These are phyloP conservation scores for Drosophila sucinea DNA, from an alignment of 1,140 invertebrate species.

Conservation along the genomic window DNA sequence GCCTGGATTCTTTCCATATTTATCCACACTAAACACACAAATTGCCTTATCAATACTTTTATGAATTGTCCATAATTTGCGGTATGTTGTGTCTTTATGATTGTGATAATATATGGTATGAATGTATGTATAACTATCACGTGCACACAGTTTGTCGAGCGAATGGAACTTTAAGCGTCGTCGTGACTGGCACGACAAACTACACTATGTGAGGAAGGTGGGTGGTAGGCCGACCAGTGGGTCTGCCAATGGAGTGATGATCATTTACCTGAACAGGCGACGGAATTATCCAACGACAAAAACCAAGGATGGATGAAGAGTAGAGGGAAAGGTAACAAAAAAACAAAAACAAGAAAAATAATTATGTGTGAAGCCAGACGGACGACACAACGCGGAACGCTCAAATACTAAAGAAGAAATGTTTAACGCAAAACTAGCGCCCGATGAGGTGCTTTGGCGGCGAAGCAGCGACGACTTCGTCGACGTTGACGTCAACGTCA, in stretches of 20 bases:
- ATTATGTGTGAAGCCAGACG: conserved; percentile 30
- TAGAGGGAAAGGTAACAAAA: not conserved
- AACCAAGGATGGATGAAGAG: conserved; percentile 16
- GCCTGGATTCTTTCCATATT: too few species aligned
- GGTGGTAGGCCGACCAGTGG: not conserved
- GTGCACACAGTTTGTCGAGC: not conserved
- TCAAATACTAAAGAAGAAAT: conserved; percentile 63
- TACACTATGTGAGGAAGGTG: not conserved
- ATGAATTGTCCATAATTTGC: too few species aligned
- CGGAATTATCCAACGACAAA: conserved; percentile 4
- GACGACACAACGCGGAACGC: conserved; percentile 59
- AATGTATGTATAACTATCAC: not conserved
- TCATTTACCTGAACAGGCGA: not conserved
- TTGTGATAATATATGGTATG: too few species aligned
- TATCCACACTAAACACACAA: too few species aligned
- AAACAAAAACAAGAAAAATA: conserved; percentile 23
- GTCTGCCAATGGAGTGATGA: not conserved
- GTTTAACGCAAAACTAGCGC: conserved; percentile 35
- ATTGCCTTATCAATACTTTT: too few species aligned
- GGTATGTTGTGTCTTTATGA: too few species aligned
- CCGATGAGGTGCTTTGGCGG: conserved; percentile 15
- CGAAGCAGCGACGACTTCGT: conserved; percentile 34
- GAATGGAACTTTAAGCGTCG: not conserved
- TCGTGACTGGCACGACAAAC: not conserved
- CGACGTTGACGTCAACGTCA: conserved; percentile 22